These are phyloP conservation scores for Holcopasites calliopsidis DNA, from an alignment of 1,140 invertebrate species.

Conservation along the genomic window DNA sequence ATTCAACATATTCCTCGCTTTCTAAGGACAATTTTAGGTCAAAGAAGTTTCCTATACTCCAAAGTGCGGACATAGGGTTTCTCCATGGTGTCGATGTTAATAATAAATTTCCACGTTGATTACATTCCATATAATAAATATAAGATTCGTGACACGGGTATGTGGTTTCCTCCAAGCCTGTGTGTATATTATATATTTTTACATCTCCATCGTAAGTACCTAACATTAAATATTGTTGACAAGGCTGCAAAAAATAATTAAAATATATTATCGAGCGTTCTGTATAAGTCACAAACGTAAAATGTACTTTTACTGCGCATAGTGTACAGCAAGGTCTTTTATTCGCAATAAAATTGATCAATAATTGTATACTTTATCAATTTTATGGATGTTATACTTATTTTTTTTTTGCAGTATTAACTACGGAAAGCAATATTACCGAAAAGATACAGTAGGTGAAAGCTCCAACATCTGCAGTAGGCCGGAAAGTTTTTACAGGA, in stretches of 20 bases:
- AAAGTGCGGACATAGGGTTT: constrained; percentile 90
- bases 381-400: neutral
- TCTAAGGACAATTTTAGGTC: constrained; percentile 87
- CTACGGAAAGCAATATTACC: constrained; percentile 75
- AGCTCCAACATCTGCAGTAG: constrained; percentile 86
- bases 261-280: neutral
- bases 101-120: constrained; percentile 87
- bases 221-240: constrained; percentile 89
- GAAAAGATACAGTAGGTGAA: constrained; percentile 91
- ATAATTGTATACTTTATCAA: constrained; percentile 29
- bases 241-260: constrained; percentile 81
- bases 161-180: constrained; percentile 88
- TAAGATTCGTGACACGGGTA: constrained; percentile 92
- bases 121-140: constrained; percentile 88
- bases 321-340: neutral
- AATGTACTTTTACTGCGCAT: too few species aligned
- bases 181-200: constrained; percentile 91
- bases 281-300: too few species aligned
- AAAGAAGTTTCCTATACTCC: constrained; percentile 88
- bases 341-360: neutral
- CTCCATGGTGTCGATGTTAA: constrained; percentile 93
- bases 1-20: constrained; percentile 94
- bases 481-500: constrained; percentile 90
- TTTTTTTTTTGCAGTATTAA: constrained; percentile 33
- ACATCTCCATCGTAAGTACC: constrained; percentile 94